Base-by-base conservation (phyloP, 2,113 vertebrate genomes). In the Sander vitreus region DNA sequence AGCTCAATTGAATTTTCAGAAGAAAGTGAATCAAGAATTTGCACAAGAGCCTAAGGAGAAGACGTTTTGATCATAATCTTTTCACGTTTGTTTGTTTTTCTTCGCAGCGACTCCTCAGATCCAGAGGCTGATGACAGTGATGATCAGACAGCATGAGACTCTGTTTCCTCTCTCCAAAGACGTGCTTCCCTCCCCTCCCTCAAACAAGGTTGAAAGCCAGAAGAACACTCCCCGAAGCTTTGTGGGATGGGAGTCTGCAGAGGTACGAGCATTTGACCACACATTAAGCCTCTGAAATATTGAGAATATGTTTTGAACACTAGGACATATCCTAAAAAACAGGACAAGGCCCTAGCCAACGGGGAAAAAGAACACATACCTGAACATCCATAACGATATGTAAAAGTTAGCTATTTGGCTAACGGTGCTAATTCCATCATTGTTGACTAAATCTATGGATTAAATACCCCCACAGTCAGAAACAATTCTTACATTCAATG, bases 101-200 rank as follows among this genome's bases (percentile, higher is more conserved):
- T 88, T 72, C 27, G 10, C 95, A 99, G 98, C 97, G 9, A 97
- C 98, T 0, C 97, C 96, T 51, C 97, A 96, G 91, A 98, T 99
- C 84, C 98, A 99, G 93, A 97, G 96, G 79, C 95, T 99, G 92
- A 98, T 99, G 98, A 98, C 97, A 0, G 95, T 96, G 90, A 96
- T 99, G 96, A 99, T 99, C 92, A 96, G 97, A 25, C 95, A 96
- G 77, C 97, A 99, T 0, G 93, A 95, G 67, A 78, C 91, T 36
- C 95, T 99, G 85, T 99, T 99, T 64, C 98, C 98, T 21, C 91
- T 93, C 0, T 94, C 94, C 50, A 97, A 97, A 91, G 97, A 99
- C 0, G 81, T 67, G 9, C 81, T 83, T 0, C 86, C 94, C 0
- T 94, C 96, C n/a, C 90, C 96, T 0, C 82, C 95, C 14, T 79